Evolutionary conservation across 2,888 invertebrate species (phyloP).

Genomic region (Cinara cedri): DNA sequence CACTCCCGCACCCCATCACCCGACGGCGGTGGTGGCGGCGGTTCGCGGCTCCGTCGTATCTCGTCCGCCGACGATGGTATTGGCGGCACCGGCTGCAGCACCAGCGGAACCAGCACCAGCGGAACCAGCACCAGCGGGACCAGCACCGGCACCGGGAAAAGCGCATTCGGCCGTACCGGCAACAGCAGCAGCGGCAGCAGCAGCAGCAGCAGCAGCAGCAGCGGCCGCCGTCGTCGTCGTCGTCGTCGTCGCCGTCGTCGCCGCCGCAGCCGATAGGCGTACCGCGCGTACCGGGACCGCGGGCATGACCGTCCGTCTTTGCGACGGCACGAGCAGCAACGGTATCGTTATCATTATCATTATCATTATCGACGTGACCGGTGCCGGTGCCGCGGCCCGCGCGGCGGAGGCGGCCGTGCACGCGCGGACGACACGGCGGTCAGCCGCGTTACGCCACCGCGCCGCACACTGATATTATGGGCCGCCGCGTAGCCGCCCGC

Average conservation of each 20-base stretch:
- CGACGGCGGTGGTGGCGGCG: neutral
- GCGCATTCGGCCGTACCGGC: neutral
- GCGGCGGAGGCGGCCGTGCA: slow-evolving; percentile 24
- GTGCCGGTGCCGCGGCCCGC: neutral
- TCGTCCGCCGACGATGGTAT: neutral
- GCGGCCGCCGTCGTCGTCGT: slow-evolving; percentile 34
- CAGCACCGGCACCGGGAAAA: too few relatives aligned
- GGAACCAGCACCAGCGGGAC: too few relatives aligned
- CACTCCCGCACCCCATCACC: too few relatives aligned
- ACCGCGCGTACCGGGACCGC: slow-evolving; percentile 67
- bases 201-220: neutral
- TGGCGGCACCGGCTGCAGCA: neutral
- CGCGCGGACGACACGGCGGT: slow-evolving; percentile 27
- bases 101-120: too few relatives aligned
- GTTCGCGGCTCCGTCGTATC: neutral
- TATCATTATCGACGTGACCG: neutral
- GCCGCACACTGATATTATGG: slow-evolving; percentile 51
- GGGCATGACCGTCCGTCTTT: too few relatives aligned
- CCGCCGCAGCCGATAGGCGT: slow-evolving; percentile 54
- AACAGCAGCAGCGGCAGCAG: neutral
- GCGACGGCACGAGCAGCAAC: too few relatives aligned
- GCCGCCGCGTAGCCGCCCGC: slow-evolving; percentile 44
- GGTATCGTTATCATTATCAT: too few relatives aligned
- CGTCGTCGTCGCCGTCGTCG: slow-evolving; percentile 34
- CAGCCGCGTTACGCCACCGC: slow-evolving; percentile 41